These are phyloP conservation scores for Melipona quadrifasciata DNA, from an alignment of 1,140 invertebrate species.

Conservation along the genomic window DNA sequence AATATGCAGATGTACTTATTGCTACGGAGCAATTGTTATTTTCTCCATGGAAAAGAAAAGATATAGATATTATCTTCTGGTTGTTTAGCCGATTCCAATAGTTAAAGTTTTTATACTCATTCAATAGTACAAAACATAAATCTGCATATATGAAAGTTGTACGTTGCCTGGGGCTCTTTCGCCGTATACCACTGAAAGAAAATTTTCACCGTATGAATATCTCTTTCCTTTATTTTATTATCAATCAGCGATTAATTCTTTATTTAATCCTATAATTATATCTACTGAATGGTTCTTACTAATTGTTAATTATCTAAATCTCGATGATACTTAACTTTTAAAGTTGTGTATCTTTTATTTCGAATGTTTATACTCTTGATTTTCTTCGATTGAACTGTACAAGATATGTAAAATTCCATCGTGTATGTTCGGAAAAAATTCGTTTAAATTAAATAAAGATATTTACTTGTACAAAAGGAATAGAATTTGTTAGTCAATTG, in stretches of 20 bases:
- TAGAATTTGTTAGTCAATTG: not conserved
- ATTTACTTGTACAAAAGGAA: not conserved
- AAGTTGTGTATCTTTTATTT: not conserved
- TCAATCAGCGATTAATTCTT: not conserved
- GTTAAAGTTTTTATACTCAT: not conserved
- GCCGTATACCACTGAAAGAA: not conserved
- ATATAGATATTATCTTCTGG: not conserved
- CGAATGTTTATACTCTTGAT: not conserved
- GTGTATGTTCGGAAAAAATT: not conserved
- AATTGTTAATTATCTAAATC: not conserved
- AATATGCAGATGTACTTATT: constrained; percentile 28
- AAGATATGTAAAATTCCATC: not conserved
- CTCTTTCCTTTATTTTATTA: not conserved
- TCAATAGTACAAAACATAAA: constrained; percentile 12
- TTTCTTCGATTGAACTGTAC: not conserved
- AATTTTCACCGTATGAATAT: constrained; percentile 24
- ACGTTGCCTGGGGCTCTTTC: constrained; percentile 22
- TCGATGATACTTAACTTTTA: no score
- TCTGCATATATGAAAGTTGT: constrained; percentile 36
- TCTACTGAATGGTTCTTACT: not conserved
- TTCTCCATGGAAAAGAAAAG: constrained; percentile 60
- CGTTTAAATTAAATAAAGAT: not conserved
- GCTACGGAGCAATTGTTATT: constrained; percentile 63
- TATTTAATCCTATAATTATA: not conserved
- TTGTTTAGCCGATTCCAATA: not conserved